Base-by-base conservation (phyloP, 2,113 vertebrate genomes). In the Prochilodus magdalenae region DNA sequence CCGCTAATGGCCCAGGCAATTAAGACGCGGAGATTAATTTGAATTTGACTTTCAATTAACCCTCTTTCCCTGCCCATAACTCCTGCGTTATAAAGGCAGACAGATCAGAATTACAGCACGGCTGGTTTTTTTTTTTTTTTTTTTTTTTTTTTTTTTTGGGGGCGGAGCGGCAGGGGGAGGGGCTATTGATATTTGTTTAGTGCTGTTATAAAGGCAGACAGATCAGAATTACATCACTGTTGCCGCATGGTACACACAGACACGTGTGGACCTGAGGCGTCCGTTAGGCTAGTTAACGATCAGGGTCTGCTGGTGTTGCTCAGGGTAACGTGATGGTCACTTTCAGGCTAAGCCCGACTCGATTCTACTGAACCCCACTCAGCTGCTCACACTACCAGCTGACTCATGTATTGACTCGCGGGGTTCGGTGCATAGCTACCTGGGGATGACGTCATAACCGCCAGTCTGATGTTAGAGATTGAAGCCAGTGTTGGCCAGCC, bases 11-110 rank as follows among this genome's bases (percentile, higher is more conserved):
- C 89, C 86, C 76, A 86, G 89, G 91, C 93, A 92, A 94, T 93
- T 93, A 94, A 84, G 87, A 75, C 53, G 33, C 65, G 81, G 87
- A 93, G 92, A 93, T 94, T 92, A 93, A 94, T 94, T 93, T 90
- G 93, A 94, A 94, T 94, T 93, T 94, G 93, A 94, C 94, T 94
- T 94, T 94, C 92, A 94, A 95, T 95, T 94, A 95, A 94, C 93
- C 93, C 92, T 92, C 89, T 87, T 90, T 90, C 87, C 89, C 89
- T 90, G 86, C 84, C 92, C 90, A 94, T 94, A 94, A 94, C 94
- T 94, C 93, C 89, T n/a, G n/a, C n/a, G n/a, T n/a, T n/a, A n/a
- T n/a, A n/a, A n/a, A n/a, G n/a, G n/a, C n/a, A n/a, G n/a, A n/a
- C n/a, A n/a, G n/a, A n/a, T n/a, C n/a, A n/a, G n/a, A n/a, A n/a